These are phyloP conservation scores for Mya arenaria DNA, from an alignment of 1,140 invertebrate species.

Conservation along the genomic window DNA sequence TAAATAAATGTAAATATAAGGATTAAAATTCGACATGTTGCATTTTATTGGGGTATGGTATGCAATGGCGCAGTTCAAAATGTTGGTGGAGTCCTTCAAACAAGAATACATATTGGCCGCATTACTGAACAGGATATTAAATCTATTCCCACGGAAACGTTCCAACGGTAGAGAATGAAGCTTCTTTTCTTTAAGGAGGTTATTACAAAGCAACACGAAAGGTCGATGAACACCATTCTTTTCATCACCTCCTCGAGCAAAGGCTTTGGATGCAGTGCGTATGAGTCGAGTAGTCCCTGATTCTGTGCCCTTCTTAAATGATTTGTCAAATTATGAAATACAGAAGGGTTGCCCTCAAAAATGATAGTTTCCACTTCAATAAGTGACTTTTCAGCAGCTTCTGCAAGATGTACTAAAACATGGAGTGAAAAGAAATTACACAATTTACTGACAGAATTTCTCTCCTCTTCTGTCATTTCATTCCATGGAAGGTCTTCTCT, in stretches of 20 bases:
- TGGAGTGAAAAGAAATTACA: slow-evolving; percentile 32
- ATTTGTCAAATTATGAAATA: background rate
- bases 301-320: slow-evolving; percentile 5
- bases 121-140: slow-evolving; percentile 46
- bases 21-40: no score
- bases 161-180: background rate
- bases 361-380: slow-evolving; percentile 15
- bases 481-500: slow-evolving; percentile 6
- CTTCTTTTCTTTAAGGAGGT: slow-evolving; percentile 33
- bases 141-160: slow-evolving; percentile 22
- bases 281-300: slow-evolving; percentile 31
- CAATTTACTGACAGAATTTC: background rate
- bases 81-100: no score
- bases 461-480: background rate
- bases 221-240: slow-evolving; percentile 28
- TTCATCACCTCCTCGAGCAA: slow-evolving; percentile 57
- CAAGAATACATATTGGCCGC: no score
- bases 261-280: slow-evolving; percentile 30
- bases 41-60: no score
- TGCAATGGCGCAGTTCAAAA: no score
- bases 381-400: slow-evolving; percentile 1
- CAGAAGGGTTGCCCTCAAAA: slow-evolving; percentile 20
- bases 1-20: no score
- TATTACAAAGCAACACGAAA: background rate
- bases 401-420: slow-evolving; percentile 34